A percentile compares a stretch with the other conserved stretches of the same genome.
Evolutionary conservation across 2,797 vertebrate genomes (phyloP).

Genomic region (Adrianichthys oophorus): DNA sequence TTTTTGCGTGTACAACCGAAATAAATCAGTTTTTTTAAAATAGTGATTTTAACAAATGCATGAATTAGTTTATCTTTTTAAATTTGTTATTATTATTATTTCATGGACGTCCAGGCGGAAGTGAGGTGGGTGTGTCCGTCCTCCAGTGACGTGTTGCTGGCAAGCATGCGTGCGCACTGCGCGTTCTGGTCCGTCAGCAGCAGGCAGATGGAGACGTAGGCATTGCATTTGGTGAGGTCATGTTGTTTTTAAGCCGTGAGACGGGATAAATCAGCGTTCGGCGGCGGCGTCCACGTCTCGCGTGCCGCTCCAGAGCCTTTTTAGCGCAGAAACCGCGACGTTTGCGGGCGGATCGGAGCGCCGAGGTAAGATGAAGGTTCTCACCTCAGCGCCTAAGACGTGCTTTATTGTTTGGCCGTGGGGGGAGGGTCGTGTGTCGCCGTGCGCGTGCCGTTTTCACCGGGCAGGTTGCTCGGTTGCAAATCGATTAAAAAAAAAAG

Average conservation of each 20-base stretch:
- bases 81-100: not conserved
- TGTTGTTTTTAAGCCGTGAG: conserved; percentile 74
- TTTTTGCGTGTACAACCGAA: no score
- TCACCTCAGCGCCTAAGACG: conserved; percentile 54
- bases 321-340: conserved; percentile 32
- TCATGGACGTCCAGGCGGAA: conserved; percentile 23
- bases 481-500: no score
- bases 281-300: conserved; percentile 38
- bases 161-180: conserved; percentile 77
- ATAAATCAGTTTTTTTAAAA: no score
- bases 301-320: conserved; percentile 30
- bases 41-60: not conserved
- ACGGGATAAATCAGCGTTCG: conserved; percentile 59
- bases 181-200: conserved; percentile 78
- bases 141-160: conserved; percentile 68
- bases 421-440: conserved; percentile 72
- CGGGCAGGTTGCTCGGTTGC: conserved; percentile 29
- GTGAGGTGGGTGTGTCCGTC: conserved; percentile 71
- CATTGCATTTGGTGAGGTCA: conserved; percentile 76
- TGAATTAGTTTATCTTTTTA: not conserved
- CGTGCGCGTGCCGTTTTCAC: conserved; percentile 34
- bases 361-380: conserved; percentile 73
- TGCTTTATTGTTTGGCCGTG: conserved; percentile 79
- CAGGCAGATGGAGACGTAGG: conserved; percentile 74
- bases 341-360: conserved; percentile 34